These are phyloP conservation scores for Cyclargus thomasi DNA, from an alignment of 1,140 invertebrate species.

Conservation along the genomic window DNA sequence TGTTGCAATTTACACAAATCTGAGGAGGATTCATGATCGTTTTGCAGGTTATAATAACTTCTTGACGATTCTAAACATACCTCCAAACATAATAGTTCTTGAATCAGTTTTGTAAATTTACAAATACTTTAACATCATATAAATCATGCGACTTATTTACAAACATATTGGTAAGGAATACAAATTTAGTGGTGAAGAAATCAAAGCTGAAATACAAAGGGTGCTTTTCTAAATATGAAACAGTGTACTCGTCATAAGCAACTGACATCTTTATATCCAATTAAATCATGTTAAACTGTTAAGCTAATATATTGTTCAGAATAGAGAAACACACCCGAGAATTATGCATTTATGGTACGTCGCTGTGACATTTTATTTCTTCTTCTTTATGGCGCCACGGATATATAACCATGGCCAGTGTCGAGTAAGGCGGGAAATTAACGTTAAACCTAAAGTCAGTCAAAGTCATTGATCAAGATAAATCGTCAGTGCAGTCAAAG, in stretches of 20 bases:
- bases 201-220: neutral
- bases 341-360: neutral
- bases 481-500: too few relatives aligned
- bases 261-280: too few relatives aligned
- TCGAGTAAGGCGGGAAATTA: too few relatives aligned
- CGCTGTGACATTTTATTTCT: neutral
- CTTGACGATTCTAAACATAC: neutral
- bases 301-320: too few relatives aligned
- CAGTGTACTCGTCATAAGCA: too few relatives aligned
- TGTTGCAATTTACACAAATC: conserved; percentile 63
- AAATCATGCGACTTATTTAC: conserved; percentile 1
- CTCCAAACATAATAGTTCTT: conserved; percentile 12
- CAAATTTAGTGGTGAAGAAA: neutral
- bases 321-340: too few relatives aligned
- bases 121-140: neutral
- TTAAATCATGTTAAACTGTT: too few relatives aligned
- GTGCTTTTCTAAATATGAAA: too few relatives aligned
- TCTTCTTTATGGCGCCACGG: too few relatives aligned
- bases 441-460: too few relatives aligned
- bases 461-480: too few relatives aligned
- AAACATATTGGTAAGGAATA: neutral
- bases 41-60: conserved; percentile 44
- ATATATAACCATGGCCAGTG: too few relatives aligned
- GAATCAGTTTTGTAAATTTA: neutral
- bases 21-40: conserved; percentile 54